phyloP scores from a whole-genome alignment of 2,888 invertebrate species.

The Drosophila stalkeri region DNA sequence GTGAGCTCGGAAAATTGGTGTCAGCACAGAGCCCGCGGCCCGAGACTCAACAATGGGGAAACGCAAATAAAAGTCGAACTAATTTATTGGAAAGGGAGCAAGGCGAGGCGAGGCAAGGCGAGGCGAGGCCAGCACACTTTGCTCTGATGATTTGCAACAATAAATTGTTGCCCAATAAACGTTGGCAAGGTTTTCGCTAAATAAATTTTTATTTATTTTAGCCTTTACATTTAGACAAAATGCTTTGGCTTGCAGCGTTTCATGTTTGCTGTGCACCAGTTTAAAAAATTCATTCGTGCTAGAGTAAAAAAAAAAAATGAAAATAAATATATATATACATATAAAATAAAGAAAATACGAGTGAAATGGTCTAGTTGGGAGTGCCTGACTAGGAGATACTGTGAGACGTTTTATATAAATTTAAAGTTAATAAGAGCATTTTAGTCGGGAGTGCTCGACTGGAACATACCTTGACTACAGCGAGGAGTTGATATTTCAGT shows the following conservation, averaged over 20 bases:
- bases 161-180: slow-evolving; percentile 54
- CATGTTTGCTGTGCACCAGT: slow-evolving; percentile 35
- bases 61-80: slow-evolving; percentile 48
- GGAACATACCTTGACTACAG: no score
- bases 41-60: slow-evolving; percentile 25
- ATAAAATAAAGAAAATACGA: background rate
- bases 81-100: slow-evolving; percentile 34
- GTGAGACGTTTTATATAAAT: no score
- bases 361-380: background rate
- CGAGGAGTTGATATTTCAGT: no score
- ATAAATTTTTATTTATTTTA: slow-evolving; percentile 62
- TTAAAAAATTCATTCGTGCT: slow-evolving; percentile 57
- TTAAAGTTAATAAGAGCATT: no score
- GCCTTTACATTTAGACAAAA: slow-evolving; percentile 24
- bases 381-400: background rate
- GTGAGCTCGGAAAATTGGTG: slow-evolving; percentile 61
- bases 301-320: background rate
- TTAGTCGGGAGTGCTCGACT: no score
- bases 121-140: background rate
- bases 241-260: slow-evolving; percentile 16
- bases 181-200: slow-evolving; percentile 48
- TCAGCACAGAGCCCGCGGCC: slow-evolving; percentile 58
- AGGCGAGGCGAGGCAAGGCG: no score
- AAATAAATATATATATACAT: no score
- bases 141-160: slow-evolving; percentile 54